phyloP scores from a whole-genome alignment of 2,113 vertebrate species.

The sheep (Ovis aries) region ARS-UI_Ramb_v3.0 NC_056078.1:6738001-6738500 shows the following conservation, averaged over 20 bases:
- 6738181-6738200: neutral
- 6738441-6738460: neutral
- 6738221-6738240: neutral
- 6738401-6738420: neutral
- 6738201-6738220: neutral
- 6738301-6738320: neutral
- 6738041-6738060: slow-evolving; percentile 8
- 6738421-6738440: neutral
- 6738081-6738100: neutral
- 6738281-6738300: neutral
- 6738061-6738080: neutral
- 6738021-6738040: neutral
- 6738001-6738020: too few species aligned
- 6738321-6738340: neutral
- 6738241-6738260: neutral
- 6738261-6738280: neutral
- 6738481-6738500: neutral
- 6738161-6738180: neutral
- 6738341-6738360: neutral
- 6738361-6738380: neutral
- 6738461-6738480: neutral
- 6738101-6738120: neutral
- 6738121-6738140: neutral
- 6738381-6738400: neutral
- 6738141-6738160: neutral